phyloP scores from a whole-genome alignment of 2,888 invertebrate species.

The Bimastos eiseni region DNA sequence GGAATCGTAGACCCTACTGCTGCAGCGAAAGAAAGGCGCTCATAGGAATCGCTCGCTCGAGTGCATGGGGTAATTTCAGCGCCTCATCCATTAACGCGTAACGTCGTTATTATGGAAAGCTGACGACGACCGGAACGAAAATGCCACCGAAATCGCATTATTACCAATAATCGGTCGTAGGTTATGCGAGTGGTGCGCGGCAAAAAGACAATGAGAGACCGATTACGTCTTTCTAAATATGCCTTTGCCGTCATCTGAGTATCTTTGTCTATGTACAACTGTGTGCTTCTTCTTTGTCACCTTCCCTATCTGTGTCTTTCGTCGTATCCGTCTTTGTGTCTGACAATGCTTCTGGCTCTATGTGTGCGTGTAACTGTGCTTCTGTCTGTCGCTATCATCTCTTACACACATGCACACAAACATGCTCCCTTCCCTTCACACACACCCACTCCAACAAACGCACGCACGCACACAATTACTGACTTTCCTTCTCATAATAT shows the following conservation, averaged over 20 bases:
- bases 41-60: background rate
- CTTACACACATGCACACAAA: background rate
- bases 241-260: too few species aligned
- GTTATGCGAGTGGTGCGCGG: background rate
- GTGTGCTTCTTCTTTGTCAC: background rate
- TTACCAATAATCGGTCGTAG: background rate
- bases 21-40: background rate
- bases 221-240: background rate
- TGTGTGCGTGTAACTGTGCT: background rate
- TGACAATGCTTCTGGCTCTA: background rate
- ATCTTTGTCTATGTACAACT: too few species aligned
- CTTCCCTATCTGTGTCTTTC: background rate
- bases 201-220: background rate
- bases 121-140: background rate
- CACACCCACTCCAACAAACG: background rate
- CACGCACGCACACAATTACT: background rate
- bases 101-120: background rate
- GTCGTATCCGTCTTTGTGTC: background rate
- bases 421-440: background rate
- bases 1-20: too few species aligned
- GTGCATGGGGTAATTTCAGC: background rate
- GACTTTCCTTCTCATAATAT: too few species aligned
- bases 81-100: background rate
- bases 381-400: background rate
- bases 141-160: background rate